Base-by-base conservation (phyloP, 2,888 invertebrate genomes). In the Escarpia spicata region DNA sequence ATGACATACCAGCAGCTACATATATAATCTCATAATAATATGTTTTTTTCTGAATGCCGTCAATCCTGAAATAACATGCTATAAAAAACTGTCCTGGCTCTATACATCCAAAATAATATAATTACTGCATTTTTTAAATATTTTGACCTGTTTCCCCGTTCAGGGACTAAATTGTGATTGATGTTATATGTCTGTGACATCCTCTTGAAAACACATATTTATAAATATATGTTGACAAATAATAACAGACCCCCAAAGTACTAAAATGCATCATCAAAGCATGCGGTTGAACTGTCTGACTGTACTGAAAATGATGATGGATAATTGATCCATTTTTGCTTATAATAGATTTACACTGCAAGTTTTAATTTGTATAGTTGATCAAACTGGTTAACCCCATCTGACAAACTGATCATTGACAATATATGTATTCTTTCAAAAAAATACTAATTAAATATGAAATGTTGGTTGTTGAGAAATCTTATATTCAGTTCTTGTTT, bases 401-500 rank as follows among this genome's bases (percentile, higher is more conserved):
- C 15, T 52, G 15, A 52, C 52, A 52, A 52, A 52, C 6, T 75
- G n/a, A 75, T 26, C 75, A 75, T 26, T 75, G 75, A 75, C 75
- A 75, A 3, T 26, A 26, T 2, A 52, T 9, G 10, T 26, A 75
- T 75, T 75, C 52, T 52, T n/a, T 26, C 19, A 3, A 75, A 3
- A 75, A 75, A 26, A 75, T 75, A 26, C 3, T n/a, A 75, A 75
- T 75, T 26, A 75, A 75, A 15, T 75, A 75, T 52, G 10, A 52
- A 26, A 75, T 75, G 75, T 75, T 19, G 15, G 26, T 26, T 75
- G 75, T 75, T 75, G 75, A 75, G 2, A 75, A 15, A 75, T 75
- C 75, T n/a, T 26, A 75, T n/a, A 26, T 75, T n/a, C 26, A 26
- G 26, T 26, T 75, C 19, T 75, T 92, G 93, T 92, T 91, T 37